Evolutionary conservation across 2,888 invertebrate genomes (phyloP).

Genomic region (Junonia oenone): DNA sequence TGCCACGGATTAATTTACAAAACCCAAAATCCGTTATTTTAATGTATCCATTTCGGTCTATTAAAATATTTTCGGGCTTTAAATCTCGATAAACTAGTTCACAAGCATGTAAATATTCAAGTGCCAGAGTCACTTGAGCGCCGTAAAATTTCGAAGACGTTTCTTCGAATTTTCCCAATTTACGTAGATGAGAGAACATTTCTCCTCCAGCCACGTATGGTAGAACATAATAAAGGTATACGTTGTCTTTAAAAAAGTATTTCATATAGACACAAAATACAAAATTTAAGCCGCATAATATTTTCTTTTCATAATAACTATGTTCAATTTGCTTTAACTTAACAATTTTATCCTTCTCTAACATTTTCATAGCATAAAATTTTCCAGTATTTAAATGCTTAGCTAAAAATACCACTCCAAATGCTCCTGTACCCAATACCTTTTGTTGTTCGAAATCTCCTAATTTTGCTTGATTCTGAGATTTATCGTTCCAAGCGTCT

Average conservation of each 20-base stretch:
- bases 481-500: conserved; percentile 60
- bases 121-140: conserved; percentile 91
- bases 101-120: conserved; percentile 94
- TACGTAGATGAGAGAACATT: conserved; percentile 88
- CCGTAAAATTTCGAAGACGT: conserved; percentile 91
- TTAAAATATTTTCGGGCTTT: conserved; percentile 94
- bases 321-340: conserved; percentile 93
- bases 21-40: conserved; percentile 97
- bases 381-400: conserved; percentile 79
- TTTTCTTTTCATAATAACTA: conserved; percentile 92
- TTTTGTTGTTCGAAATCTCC: conserved; percentile 86
- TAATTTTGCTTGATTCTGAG: conserved; percentile 42
- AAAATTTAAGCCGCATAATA: conserved; percentile 90
- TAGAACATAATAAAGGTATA: conserved; percentile 89
- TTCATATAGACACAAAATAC: conserved; percentile 93
- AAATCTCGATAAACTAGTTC: conserved; percentile 93
- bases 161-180: conserved; percentile 84
- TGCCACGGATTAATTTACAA: conserved; percentile 86
- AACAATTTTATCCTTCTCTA: conserved; percentile 92
- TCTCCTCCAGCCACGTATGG: conserved; percentile 92
- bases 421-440: conserved; percentile 93
- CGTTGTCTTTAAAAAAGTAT: conserved; percentile 91
- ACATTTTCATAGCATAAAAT: conserved; percentile 92
- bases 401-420: conserved; percentile 89
- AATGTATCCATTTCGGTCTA: conserved; percentile 87